Conservation (phyloP, 1,140 invertebrate species). For the Dendroctonus ponderosae region DNA sequence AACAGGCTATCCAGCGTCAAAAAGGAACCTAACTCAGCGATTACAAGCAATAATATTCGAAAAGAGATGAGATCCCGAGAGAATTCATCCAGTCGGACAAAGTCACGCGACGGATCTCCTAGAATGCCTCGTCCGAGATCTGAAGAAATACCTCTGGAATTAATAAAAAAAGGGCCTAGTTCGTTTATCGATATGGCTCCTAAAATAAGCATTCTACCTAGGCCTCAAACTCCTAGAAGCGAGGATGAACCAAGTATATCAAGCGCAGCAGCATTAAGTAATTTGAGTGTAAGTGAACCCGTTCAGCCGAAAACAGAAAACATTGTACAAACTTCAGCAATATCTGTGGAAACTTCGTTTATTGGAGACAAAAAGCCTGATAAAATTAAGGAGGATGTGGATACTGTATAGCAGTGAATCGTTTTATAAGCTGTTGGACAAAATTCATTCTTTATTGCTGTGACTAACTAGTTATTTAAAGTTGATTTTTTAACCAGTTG, state of each 20-base stretch:
- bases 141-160: slow-evolving; percentile 81
- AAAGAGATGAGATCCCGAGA: slow-evolving; percentile 45
- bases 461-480: no score
- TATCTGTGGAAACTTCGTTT: slow-evolving; percentile 73
- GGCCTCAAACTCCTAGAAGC: slow-evolving; percentile 45
- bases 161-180: slow-evolving; percentile 52
- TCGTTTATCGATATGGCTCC: slow-evolving; percentile 50
- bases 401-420: slow-evolving; percentile 62
- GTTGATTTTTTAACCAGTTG: no score
- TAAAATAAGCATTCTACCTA: slow-evolving; percentile 47
- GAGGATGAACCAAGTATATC: slow-evolving; percentile 34
- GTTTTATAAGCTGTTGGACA: no score
- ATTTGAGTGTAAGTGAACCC: slow-evolving; percentile 4
- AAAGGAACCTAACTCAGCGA: slow-evolving; percentile 37
- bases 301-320: slow-evolving; percentile 9
- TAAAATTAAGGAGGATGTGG: slow-evolving; percentile 59
- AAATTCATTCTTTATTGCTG: no score
- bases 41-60: slow-evolving; percentile 22
- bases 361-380: slow-evolving; percentile 55
- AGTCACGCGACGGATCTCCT: slow-evolving; percentile 69
- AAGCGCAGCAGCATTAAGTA: slow-evolving; percentile 2
- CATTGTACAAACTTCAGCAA: slow-evolving; percentile 40
- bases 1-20: slow-evolving; percentile 33
- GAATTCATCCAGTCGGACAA: slow-evolving; percentile 49
- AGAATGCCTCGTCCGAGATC: slow-evolving; percentile 70